Evolutionary conservation across 2,113 vertebrate species (phyloP).

Genomic region (Neopipo cinnamomea): DNA sequence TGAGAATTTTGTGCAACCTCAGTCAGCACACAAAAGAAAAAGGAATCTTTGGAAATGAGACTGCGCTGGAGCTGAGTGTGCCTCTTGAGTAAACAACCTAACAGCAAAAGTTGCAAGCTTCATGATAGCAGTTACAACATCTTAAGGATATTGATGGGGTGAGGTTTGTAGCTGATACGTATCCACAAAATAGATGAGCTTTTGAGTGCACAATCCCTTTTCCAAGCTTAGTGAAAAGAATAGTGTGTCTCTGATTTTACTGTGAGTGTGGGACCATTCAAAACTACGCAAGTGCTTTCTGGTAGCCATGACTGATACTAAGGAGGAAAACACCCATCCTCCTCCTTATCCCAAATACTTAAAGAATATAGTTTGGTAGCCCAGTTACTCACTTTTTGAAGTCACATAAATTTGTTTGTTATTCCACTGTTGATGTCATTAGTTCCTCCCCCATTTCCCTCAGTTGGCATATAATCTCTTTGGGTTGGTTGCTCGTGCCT

Average conservation of each 20-base stretch:
- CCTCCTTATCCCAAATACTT: background rate
- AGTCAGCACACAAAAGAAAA: background rate
- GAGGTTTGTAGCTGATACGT: background rate
- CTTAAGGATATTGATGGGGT: background rate
- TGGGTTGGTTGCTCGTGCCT: conserved; percentile 10
- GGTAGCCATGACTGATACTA: background rate
- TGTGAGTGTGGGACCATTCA: background rate
- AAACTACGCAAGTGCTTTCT: background rate
- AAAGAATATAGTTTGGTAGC: background rate
- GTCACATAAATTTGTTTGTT: background rate
- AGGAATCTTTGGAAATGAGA: background rate
- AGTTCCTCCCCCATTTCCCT: background rate
- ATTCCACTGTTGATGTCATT: background rate
- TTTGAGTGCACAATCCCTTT: background rate
- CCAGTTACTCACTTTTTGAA: background rate
- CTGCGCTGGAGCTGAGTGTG: background rate
- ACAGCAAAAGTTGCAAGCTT: background rate
- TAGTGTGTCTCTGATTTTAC: background rate
- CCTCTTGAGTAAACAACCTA: background rate
- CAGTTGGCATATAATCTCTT: background rate
- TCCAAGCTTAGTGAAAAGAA: background rate
- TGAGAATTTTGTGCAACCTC: background rate
- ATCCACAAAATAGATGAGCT: background rate
- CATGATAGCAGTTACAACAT: background rate
- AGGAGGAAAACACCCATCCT: background rate